phyloP scores from a whole-genome alignment of 1,140 invertebrate genomes.

The Melanaphis sacchari region DNA sequence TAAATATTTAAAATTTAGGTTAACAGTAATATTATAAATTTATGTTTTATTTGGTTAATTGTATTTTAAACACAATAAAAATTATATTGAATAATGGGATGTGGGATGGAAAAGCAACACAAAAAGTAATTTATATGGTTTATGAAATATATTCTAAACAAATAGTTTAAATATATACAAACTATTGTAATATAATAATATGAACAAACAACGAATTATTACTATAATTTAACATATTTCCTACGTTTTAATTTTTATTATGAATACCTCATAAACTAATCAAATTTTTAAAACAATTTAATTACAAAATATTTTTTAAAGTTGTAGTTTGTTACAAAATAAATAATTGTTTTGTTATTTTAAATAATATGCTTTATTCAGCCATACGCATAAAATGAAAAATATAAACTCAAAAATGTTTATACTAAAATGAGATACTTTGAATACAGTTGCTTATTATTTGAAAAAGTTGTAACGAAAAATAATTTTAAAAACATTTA shows the following conservation, averaged over 20 bases:
- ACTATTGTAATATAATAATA: neutral
- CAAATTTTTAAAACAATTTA: neutral
- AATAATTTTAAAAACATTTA: neutral
- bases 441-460: neutral
- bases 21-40: neutral
- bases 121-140: neutral
- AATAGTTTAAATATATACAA: neutral
- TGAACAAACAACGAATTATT: neutral
- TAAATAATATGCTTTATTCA: neutral
- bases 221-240: neutral
- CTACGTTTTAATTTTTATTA: neutral
- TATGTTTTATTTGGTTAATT: neutral
- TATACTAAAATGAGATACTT: neutral
- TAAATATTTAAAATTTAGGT: neutral
- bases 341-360: neutral
- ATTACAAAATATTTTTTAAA: neutral
- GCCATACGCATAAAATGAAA: neutral
- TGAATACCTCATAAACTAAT: neutral
- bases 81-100: neutral
- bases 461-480: slow-evolving; percentile 1
- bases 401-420: neutral
- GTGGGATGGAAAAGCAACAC: neutral
- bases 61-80: neutral
- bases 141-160: neutral
- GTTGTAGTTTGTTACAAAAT: neutral